Evolutionary conservation across 2,113 vertebrate genomes (phyloP), one percentile per base, ranked within the genome.

Genomic region (Alectura lathami): DNA sequence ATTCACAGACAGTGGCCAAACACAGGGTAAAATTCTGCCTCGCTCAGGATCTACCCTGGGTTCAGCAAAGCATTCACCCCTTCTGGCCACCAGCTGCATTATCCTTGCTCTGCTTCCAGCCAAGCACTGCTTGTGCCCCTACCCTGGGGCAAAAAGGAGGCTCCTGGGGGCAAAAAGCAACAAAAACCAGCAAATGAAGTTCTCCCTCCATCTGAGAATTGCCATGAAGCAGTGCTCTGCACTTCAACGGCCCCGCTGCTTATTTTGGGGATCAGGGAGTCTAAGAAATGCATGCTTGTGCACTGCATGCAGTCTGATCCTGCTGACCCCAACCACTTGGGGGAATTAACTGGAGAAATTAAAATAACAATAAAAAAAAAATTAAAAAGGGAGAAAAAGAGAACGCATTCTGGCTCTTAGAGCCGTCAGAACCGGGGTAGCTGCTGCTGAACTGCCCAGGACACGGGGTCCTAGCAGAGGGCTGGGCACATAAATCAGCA

Each of bases 401-500:
- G 34, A 34, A 29, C 20, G 22, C 24, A 3, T 26, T 45, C 4
- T 63, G 30, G 16, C 3, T 11, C 18, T 8, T 17, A 1, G 40
- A 43, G 23, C 18, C 3, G 3, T 50, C 53, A 11, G 43, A 38
- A 77, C 23, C 45, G 4, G 2, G 86, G 30, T 6, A 15, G 42
- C 16, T 0, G 63, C 69, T 48, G 6, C 11, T 0, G 0, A 27
- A 32, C 21, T 8, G 8, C 5, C 34, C 69, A 12, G 1, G 0
- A 77, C 60, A 59, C 4, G 1, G 30, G 18, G 17, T 8, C 79
- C 66, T 27, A 45, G 53, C 63, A 90, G 62, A 60, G 70, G 69
- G 67, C 74, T 70, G 48, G 1, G 43, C 73, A 80, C 26, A 77
- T 11, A 88, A 91, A 91, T 67, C 88, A 59, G 42, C 3, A 63